Percentiles rank a stretch among this genome's conserved stretches.
These are phyloP conservation scores for Asbolus verrucosus DNA, from an alignment of 1,140 invertebrate genomes.

Conservation along the genomic window DNA sequence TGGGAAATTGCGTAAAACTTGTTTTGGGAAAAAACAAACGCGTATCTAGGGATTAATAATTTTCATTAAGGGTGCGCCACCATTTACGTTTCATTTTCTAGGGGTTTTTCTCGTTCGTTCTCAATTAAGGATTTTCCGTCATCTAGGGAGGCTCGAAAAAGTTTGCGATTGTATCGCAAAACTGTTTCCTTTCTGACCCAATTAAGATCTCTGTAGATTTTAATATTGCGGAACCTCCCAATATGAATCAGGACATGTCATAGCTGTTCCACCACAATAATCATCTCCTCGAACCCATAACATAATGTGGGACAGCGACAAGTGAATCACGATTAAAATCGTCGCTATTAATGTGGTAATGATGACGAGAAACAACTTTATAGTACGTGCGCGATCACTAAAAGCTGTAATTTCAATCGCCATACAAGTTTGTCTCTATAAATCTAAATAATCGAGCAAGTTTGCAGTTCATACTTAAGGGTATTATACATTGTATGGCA, in stretches of 20 bases:
- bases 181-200: slow-evolving; percentile 31
- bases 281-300: neutral
- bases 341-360: neutral
- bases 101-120: slow-evolving; percentile 19
- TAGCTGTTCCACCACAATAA: neutral
- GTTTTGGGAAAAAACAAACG: slow-evolving; percentile 17
- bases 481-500: neutral
- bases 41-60: slow-evolving; percentile 28
- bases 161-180: slow-evolving; percentile 20
- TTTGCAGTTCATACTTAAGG: slow-evolving; percentile 10
- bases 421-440: neutral
- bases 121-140: slow-evolving; percentile 28
- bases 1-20: slow-evolving; percentile 22
- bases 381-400: neutral
- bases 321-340: neutral
- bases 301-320: neutral
- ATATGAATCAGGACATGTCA: neutral
- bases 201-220: slow-evolving; percentile 19
- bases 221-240: neutral
- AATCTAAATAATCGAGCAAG: neutral
- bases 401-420: neutral
- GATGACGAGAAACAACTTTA: neutral
- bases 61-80: slow-evolving; percentile 17
- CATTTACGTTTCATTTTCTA: slow-evolving; percentile 37
- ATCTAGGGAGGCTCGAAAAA: slow-evolving; percentile 26